Base-by-base conservation (phyloP, 2,888 invertebrate species). In the Copidosoma aretas region DNA sequence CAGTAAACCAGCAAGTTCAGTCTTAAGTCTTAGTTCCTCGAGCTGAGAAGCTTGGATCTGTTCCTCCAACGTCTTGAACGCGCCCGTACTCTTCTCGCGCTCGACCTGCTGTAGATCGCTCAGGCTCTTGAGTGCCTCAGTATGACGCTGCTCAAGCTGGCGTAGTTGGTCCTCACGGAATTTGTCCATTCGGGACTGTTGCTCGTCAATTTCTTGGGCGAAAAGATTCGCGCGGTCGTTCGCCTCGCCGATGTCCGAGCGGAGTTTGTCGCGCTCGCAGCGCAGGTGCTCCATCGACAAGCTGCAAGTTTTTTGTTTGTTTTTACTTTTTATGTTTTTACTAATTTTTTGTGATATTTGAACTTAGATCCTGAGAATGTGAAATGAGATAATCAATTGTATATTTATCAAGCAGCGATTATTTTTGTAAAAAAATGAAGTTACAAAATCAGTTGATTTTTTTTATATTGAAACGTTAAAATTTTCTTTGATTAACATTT, bases 131-230 rank as follows among this genome's bases (percentile, higher is more conserved):
- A 92, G 84, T 69, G 91, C 89, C 72, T 94, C 95, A 0, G 91
- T 86, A 79, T 94, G 93, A 68, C 91, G 89, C 70, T 89, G 88
- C 79, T 95, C 95, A 24, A 93, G 82, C 73, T 89, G 89, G 79
- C 95, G 94, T 22, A 93, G 83, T 73, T 87, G 85, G 58, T 89
- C 88, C 79, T 91, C 89, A 39, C 92, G 88, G 41, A 90, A 90
- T 71, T 89, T 89, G 81, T 97, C 96, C 80, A 95, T 87, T 68
- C 91, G 89, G 1, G 91, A 89, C 81, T 96, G 95, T 76, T 92
- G 91, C 78, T 97, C 97, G 81, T 97, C 97, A 1, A 95, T 92
- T 83, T 97, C 97, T 76, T 93, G 93, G 1, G 95, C 96, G 60
- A 97, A 85, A 64, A 94, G 81, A 0, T 90, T 88, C 0, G 94